Conservation (phyloP, 2,113 vertebrate species). For the Serinus canaria region DNA sequence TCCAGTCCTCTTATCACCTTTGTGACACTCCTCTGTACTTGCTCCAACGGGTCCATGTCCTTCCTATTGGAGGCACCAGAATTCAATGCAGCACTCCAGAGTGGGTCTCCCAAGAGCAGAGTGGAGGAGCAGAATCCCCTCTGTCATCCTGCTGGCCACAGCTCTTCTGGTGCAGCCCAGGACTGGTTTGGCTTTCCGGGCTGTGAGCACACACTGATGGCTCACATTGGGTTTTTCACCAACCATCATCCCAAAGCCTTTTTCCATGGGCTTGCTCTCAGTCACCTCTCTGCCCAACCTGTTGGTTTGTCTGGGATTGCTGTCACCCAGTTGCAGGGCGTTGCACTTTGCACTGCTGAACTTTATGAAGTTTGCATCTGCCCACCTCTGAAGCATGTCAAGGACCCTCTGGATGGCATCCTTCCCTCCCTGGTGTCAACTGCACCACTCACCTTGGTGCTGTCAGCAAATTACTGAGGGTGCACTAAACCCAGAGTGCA, state of each 20-base stretch:
- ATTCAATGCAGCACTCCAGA: not conserved
- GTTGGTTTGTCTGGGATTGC: not conserved
- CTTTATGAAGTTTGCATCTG: not conserved
- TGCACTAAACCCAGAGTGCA: not conserved
- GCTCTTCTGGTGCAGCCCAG: not conserved
- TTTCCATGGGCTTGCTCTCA: not conserved
- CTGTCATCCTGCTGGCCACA: fast-evolving
- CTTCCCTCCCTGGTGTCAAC: not conserved
- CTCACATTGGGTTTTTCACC: fast-evolving
- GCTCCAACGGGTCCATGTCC: not conserved
- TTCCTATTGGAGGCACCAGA: too few relatives aligned
- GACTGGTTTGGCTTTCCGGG: too few relatives aligned
- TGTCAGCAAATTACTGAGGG: not conserved
- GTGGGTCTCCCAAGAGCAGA: not conserved
- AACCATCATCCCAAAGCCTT: not conserved
- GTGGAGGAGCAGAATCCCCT: not conserved
- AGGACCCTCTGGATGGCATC: not conserved
- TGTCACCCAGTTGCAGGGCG: not conserved
- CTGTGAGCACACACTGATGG: fast-evolving
- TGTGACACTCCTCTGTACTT: fast-evolving
- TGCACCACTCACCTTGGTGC: not conserved
- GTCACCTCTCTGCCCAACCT: not conserved
- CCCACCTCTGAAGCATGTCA: not conserved
- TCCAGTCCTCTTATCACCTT: not conserved
- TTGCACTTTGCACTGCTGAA: not conserved